A percentile compares a stretch with the other conserved stretches of the same genome.
Evolutionary conservation across 2,888 invertebrate species (phyloP).

Genomic region (Drosophila antonietae): DNA sequence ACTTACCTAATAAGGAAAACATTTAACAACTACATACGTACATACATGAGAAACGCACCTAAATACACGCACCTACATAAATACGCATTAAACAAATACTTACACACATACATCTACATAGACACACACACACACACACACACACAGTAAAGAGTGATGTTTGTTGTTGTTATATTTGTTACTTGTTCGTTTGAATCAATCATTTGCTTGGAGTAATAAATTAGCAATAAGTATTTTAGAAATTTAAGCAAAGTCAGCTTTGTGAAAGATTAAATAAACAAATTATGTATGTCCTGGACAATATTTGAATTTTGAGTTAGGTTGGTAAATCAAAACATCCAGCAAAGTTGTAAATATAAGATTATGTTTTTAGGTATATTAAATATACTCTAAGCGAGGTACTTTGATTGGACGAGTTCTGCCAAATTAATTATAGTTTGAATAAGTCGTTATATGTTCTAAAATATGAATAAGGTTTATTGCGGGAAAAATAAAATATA

Average conservation of each 20-base stretch:
- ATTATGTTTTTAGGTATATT: no score
- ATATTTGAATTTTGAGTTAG: background rate
- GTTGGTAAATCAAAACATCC: no score
- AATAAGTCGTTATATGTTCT: no score
- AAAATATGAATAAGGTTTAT: no score
- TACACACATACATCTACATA: slow-evolving; percentile 3
- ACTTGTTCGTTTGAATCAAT: slow-evolving; percentile 62
- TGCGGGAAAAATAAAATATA: no score
- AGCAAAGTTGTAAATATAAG: no score
- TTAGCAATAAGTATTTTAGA: slow-evolving; percentile 24
- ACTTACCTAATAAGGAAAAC: slow-evolving; percentile 26
- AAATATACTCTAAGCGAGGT: no score
- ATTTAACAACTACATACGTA: slow-evolving; percentile 3
- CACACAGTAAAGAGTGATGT: slow-evolving; percentile 44
- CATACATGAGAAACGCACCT: slow-evolving; percentile 2
- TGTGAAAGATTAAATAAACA: background rate
- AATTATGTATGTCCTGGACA: background rate
- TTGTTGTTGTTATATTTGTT: slow-evolving; percentile 66
- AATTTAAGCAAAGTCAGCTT: background rate
- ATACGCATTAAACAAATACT: slow-evolving; percentile 21
- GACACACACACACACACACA: slow-evolving; percentile 4
- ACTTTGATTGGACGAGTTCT: no score
- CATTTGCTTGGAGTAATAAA: slow-evolving; percentile 53
- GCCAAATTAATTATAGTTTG: no score
- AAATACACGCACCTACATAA: slow-evolving; percentile 15